Conservation (phyloP, 2,797 vertebrate species). For the Mastacembelus armatus region DNA sequence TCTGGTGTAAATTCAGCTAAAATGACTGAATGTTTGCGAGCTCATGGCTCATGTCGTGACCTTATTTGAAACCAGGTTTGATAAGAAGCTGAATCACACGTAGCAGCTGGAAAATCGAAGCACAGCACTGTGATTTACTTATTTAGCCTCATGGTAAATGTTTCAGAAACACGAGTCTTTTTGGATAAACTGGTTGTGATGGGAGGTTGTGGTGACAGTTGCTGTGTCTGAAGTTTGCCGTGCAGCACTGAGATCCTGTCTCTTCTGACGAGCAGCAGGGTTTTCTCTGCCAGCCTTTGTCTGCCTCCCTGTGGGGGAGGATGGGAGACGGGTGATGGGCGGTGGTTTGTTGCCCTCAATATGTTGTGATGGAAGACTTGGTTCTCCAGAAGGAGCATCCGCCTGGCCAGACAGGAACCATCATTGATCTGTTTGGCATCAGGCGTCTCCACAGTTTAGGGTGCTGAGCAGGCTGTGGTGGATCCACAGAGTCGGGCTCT, state of each 20-base stretch:
- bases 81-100: not conserved
- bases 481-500: slow-evolving; percentile 32
- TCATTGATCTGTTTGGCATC: slow-evolving; percentile 64
- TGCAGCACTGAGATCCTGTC: slow-evolving; percentile 9
- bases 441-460: slow-evolving; percentile 47
- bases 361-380: slow-evolving; percentile 77
- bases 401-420: slow-evolving; percentile 67
- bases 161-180: not conserved
- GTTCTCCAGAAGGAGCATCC: slow-evolving; percentile 75
- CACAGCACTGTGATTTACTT: not conserved
- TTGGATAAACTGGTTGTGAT: not conserved
- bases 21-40: not conserved
- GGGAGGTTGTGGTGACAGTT: slow-evolving; percentile 15
- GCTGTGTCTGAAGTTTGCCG: slow-evolving; percentile 16
- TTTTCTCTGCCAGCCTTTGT: slow-evolving; percentile 54
- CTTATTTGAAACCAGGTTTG: not conserved
- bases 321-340: slow-evolving; percentile 21
- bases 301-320: slow-evolving; percentile 32
- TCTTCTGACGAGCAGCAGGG: slow-evolving; percentile 19
- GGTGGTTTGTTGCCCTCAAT: slow-evolving; percentile 67
- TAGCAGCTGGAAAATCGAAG: not conserved
- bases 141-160: not conserved
- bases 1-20: not conserved
- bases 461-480: slow-evolving; percentile 43
- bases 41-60: not conserved